phyloP scores from a whole-genome alignment of 2,888 invertebrate species.

The Sphecodes monilicornis region DNA sequence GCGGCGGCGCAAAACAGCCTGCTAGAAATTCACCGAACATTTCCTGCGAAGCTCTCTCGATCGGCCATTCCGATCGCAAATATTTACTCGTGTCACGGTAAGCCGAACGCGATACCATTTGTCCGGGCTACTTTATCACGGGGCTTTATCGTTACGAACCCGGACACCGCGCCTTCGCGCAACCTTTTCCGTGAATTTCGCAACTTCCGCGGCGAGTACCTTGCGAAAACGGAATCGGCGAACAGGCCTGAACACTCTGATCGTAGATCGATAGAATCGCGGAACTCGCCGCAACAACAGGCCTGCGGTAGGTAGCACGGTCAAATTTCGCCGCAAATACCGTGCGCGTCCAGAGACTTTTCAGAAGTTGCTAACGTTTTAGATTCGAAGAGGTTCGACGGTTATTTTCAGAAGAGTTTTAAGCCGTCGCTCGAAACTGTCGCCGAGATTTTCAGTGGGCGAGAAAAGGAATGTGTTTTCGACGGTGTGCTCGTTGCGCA shows the following conservation, averaged over 20 bases:
- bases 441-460: background rate
- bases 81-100: constrained; percentile 62
- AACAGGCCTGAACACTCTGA: background rate
- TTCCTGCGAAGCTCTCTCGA: constrained; percentile 41
- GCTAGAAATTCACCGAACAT: constrained; percentile 55
- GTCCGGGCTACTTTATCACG: constrained; percentile 59
- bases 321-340: too few relatives aligned
- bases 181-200: background rate
- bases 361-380: too few relatives aligned
- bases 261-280: background rate
- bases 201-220: constrained; percentile 3
- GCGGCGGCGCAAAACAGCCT: constrained; percentile 23
- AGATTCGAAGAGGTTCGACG: too few relatives aligned
- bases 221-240: background rate
- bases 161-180: constrained; percentile 21
- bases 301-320: too few relatives aligned
- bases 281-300: background rate
- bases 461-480: background rate
- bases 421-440: background rate
- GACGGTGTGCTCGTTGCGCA: background rate
- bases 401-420: background rate
- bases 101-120: constrained; percentile 54
- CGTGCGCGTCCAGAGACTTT: too few relatives aligned
- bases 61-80: constrained; percentile 50
- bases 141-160: constrained; percentile 59